Evolutionary conservation across 92 coral and sea anemone species (phyloP), one percentile per base, ranked within the genome.

Genomic region (Hydrozoanthus gracilis): DNA sequence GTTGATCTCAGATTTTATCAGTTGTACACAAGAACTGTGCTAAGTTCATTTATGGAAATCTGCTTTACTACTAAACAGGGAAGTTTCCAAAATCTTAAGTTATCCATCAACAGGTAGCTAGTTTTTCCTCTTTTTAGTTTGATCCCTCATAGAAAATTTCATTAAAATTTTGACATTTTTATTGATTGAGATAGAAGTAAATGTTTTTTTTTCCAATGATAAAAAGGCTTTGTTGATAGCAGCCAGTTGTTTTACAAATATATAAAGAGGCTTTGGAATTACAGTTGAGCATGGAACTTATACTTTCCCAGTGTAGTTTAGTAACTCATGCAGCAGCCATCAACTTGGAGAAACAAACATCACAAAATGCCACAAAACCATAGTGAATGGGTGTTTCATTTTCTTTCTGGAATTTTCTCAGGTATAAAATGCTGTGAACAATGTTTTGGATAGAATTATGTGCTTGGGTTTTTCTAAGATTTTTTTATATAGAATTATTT

Each of bases 381-480:
- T 16, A 79, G 47, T 65, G 73, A 79, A 79, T 79, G 73, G 83
- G 83, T 64, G 18, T 79, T 79, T 14, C 84, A 62, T n/a, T 79
- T 79, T 79, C 84, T 62, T 44, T 79, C 73, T 8, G 73, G 84
- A 44, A 79, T 79, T 14, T 79, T 62, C n/a, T 62, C 60, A 58
- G 73, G 73, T 79, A 79, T 27, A 16, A 3, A 7, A n/a, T 48
- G 39, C 56, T 44, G 52, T 8, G 3, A 4, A n/a, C 48, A 27
- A 7, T 6, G 6, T 50, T 75, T 14, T 10, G 17, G 17, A 18
- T 12, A 17, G 71, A 9, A 39, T 68, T 17, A 55, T 54, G 16
- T 54, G 5, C 11, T 6, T 8, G 13, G 11, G 15, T 58, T 58
- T 58, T 16, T 58, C 3, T 58, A 16, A 58, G 15, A 9, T 58